phyloP scores from a whole-genome alignment of 2,797 vertebrate genomes.

The Chloroceryle inda region DNA sequence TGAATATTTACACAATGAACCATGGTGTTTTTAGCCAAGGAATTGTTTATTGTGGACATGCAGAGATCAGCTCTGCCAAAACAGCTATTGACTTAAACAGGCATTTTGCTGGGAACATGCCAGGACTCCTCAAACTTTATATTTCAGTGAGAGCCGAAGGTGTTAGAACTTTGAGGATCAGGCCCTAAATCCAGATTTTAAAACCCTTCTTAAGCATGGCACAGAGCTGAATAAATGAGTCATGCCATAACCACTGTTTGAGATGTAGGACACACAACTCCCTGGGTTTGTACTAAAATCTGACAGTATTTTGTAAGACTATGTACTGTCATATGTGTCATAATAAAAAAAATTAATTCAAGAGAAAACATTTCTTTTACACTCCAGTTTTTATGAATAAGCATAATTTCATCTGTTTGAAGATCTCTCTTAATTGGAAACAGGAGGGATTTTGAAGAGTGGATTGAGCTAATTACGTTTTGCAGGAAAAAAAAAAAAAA shows the following conservation, averaged over 20 bases:
- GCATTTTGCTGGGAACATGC: not conserved
- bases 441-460: slow-evolving; percentile 69
- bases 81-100: not conserved
- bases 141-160: not conserved
- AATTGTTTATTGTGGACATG: not conserved
- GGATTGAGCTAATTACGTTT: slow-evolving; percentile 70
- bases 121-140: not conserved
- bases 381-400: slow-evolving; percentile 69
- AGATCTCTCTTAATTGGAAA: slow-evolving; percentile 73
- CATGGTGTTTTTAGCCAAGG: not conserved
- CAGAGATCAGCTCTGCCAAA: not conserved
- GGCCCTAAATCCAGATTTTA: slow-evolving; percentile 12
- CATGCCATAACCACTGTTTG: not conserved
- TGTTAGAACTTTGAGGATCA: slow-evolving; percentile 1
- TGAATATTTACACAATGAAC: not conserved
- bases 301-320: slow-evolving; percentile 49
- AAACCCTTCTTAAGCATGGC: not conserved
- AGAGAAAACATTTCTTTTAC: slow-evolving; percentile 64
- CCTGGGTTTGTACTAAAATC: slow-evolving; percentile 26
- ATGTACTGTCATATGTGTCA: slow-evolving; percentile 13
- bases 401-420: slow-evolving; percentile 61
- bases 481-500: not conserved
- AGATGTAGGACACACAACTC: slow-evolving; percentile 21
- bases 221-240: slow-evolving; percentile 4
- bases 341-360: slow-evolving; percentile 67